Conservation (phyloP, 2,888 invertebrate species). For the Cinara cedri region DNA sequence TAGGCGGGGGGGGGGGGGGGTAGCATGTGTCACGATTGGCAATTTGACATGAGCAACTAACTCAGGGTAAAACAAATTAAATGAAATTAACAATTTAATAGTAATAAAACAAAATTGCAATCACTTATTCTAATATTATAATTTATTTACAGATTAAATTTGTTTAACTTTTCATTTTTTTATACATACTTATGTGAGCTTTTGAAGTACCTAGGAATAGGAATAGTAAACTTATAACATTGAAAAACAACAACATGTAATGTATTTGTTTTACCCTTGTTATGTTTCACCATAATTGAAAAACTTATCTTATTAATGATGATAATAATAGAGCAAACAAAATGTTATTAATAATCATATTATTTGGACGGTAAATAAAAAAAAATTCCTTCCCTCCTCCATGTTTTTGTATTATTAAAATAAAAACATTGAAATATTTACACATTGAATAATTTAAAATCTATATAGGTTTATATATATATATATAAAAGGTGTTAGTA, state of each 20-base stretch:
- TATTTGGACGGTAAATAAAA: conserved; percentile 42
- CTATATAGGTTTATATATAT: conserved; percentile 18
- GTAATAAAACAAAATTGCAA: not conserved
- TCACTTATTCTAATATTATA: conserved; percentile 27
- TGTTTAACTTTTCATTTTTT: conserved; percentile 1
- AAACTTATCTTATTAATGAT: conserved; percentile 15
- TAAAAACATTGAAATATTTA: conserved; percentile 38
- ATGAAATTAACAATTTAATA: conserved; percentile 13
- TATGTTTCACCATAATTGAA: conserved; percentile 36
- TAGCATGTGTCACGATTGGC: not conserved
- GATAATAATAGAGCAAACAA: conserved; percentile 25
- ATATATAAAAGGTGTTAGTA: conserved; percentile 35
- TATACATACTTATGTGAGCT: conserved; percentile 27
- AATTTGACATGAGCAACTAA: not conserved
- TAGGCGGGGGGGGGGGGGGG: not conserved
- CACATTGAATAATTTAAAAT: conserved; percentile 31
- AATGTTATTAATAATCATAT: conserved; percentile 11
- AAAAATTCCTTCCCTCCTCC: conserved; percentile 24
- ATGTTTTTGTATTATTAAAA: conserved; percentile 21
- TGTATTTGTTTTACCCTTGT: conserved; percentile 43
- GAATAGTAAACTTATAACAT: conserved; percentile 30
- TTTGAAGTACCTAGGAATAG: conserved; percentile 25
- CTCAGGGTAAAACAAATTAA: conserved; percentile 10
- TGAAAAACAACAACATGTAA: conserved; percentile 42
- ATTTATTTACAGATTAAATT: conserved; percentile 23